Base-by-base conservation (phyloP, 2,797 vertebrate species). In the Parauchenoglanis punctatus region DNA sequence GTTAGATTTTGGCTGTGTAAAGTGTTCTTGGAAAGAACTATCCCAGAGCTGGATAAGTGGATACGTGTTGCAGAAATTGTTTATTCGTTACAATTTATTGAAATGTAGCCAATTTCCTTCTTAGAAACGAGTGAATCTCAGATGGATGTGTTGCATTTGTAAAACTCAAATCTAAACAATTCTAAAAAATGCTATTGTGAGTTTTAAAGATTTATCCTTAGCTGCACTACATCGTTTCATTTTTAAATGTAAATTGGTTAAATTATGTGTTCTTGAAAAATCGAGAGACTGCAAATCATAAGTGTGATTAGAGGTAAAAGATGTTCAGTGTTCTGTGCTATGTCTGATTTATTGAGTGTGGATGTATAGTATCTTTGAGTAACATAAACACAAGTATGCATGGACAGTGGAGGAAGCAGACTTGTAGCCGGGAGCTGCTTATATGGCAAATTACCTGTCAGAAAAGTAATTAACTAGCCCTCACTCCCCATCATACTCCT, bases 391-490 rank as follows among this genome's bases (percentile, higher is more conserved):
- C 73, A 85, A 59, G 25, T 56, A 58, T 54, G 77, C 75, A 68
- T 52, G 80, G 59, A 77, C 40, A 54, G 84, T 28, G 46, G 70
- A 73, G 83, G 72, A 67, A 85, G 67, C 75, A 54, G 81, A 81
- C 46, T 58, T 86, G 75, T 72, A 83, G 84, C 81, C 89, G 84
- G 84, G 73, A 90, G 86, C 81, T 72, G 68, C 84, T 88, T 85
- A 81, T 58, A 67, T 49, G 31, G 92, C 94, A 94, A 95, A 94
- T 93, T 94, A 91, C 94, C 94, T 93, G 93, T 95, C 94, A 95
- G 88, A 92, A 88, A 87, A 93, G 92, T 94, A 94, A 95, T 96
- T 95, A 95, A 95, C 93, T 92, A 92, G 91, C 92, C 93, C 91
- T 92, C 89, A 88, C 93, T 93, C 90, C 91, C 89, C 93, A 92